Base-by-base conservation (phyloP, 2,888 invertebrate species). In the Melinopterus prodromus region DNA sequence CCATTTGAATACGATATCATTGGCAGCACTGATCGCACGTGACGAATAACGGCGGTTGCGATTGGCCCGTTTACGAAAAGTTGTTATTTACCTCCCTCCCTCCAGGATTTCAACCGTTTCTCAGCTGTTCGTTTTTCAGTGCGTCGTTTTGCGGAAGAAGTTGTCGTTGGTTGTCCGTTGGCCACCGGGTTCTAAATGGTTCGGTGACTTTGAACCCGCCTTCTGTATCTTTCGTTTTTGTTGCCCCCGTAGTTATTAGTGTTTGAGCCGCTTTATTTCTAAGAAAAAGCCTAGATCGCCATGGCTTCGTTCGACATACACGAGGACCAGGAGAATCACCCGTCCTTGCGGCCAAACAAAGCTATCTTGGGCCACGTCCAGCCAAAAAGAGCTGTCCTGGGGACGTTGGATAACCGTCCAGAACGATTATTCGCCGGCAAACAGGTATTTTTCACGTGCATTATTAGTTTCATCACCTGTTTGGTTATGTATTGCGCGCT, bases 281-380 rank as follows among this genome's bases (percentile, higher is more conserved):
- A n/a, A 53, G 36, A 74, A 82, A 88, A 74, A 74, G 26, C 26
- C 71, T 53, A 53, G 53, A 53, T 12, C 74, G 74, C 74, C 89
- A 95, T 95, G 95, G 94, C 95, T 89, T 91, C 92, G 85, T 93
- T 95, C 89, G 92, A 93, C 90, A 94, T 95, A 87, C 94, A 93
- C 89, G 93, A 94, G 89, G 95, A 95, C 90, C 93, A 94, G 88
- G 95, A 95, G 90, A 96, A 96, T 89, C 90, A 90, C 84, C 88
- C 90, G 6, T 84, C 86, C 81, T 78, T 85, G 77, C 85, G 85
- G 79, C 86, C 86, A 84, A 88, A 87, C 87, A 91, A 84, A 90
- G 90, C 82, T 88, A 90, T 90, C 84, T 92, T 92, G 88, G 92
- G 92, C 82, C 91, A 89, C 86, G 71, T n/a, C 16, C 90, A 90